These are phyloP conservation scores for Manis crassicaudata DNA, from an alignment of 2,797 vertebrate species.

Conservation along the genomic window DNA sequence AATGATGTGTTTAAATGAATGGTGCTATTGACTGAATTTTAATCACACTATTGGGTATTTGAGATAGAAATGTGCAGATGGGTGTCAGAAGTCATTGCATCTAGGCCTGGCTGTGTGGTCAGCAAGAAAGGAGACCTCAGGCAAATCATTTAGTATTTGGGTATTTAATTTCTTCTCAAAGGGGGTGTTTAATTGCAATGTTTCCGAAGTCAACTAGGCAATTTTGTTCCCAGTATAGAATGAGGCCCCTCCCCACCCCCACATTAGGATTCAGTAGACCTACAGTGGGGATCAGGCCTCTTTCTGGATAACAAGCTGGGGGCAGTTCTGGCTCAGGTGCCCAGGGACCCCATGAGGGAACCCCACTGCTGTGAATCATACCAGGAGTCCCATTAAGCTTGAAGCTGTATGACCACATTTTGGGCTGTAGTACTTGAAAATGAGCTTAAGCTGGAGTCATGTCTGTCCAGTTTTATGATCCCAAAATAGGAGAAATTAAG, in stretches of 20 bases:
- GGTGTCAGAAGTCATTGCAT: neutral
- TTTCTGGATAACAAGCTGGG: neutral
- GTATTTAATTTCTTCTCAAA: neutral
- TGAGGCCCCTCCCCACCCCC: neutral
- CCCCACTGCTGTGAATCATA: neutral
- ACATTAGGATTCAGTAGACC: too few relatives aligned
- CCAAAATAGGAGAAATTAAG: neutral
- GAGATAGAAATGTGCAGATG: neutral
- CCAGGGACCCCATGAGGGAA: neutral
- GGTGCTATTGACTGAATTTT: slow-evolving; percentile 35
- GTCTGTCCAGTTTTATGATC: neutral
- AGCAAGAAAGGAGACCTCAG: neutral
- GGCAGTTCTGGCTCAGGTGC: neutral
- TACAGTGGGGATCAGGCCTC: neutral
- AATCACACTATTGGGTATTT: neutral
- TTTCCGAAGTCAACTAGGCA: too few relatives aligned
- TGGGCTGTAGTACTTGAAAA: neutral
- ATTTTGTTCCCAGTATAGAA: accelerated
- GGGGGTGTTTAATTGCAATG: neutral
- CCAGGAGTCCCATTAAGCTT: neutral
- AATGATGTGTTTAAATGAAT: slow-evolving; percentile 21
- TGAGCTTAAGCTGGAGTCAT: neutral
- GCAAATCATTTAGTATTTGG: neutral
- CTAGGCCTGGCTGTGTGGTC: neutral
- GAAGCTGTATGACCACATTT: neutral